These are phyloP conservation scores for Bembecia ichneumoniformis DNA, from an alignment of 2,888 invertebrate genomes.

Conservation along the genomic window DNA sequence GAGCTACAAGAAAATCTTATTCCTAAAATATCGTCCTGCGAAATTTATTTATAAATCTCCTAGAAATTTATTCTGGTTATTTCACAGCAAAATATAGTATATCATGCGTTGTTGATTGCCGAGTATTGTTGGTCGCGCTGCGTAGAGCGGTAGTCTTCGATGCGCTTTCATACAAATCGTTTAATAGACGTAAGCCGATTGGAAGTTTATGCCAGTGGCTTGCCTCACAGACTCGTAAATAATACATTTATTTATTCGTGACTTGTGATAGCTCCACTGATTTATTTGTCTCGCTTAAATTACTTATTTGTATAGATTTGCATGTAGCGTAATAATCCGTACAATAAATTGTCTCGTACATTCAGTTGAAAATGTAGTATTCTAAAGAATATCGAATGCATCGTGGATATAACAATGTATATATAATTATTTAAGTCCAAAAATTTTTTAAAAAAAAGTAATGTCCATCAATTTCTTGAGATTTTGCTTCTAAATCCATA, in stretches of 20 bases:
- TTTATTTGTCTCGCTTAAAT: conserved; percentile 49
- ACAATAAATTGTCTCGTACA: no score
- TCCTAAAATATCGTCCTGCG: no score
- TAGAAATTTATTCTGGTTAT: background rate
- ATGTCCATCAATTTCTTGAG: no score
- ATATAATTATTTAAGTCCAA: no score
- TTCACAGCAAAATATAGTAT: conserved; percentile 16
- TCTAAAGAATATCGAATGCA: no score
- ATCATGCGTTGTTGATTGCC: conserved; percentile 36
- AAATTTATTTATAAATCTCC: background rate
- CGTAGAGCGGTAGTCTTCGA: conserved; percentile 30
- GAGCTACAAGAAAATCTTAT: no score
- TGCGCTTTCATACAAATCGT: conserved; percentile 24
- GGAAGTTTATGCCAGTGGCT: background rate
- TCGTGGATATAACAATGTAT: no score
- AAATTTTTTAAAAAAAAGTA: no score
- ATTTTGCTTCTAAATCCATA: no score
- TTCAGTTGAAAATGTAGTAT: no score
- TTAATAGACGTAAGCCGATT: conserved; percentile 10
- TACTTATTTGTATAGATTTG: conserved; percentile 29
- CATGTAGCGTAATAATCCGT: no score
- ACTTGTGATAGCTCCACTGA: conserved; percentile 34
- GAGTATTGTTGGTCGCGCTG: conserved; percentile 32
- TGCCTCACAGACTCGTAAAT: conserved; percentile 23
- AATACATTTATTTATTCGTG: conserved; percentile 21